Evolutionary conservation across 2,888 invertebrate genomes (phyloP), one percentile per base, ranked within the genome.

Genomic region (Dicyrtoma fusca): DNA sequence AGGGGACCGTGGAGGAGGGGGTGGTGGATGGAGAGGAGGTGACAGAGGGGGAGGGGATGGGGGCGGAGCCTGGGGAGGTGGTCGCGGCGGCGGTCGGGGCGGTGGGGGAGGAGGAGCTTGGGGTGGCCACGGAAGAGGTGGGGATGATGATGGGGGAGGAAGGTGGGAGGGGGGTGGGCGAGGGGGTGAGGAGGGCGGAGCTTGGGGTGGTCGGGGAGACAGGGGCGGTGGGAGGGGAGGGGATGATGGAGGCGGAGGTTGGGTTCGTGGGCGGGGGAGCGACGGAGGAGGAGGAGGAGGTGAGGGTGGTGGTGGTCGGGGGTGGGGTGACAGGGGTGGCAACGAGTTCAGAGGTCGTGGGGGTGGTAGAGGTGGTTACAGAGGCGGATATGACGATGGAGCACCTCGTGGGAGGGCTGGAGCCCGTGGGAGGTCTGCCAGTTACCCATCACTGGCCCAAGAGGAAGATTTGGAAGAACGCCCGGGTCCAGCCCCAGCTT

Each of bases 161-260:
- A 26, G 14, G 6, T 26, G 26, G 14, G 10, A 26, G 21, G 44
- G 34, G 1, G 2, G 49, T 8, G 17, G 21, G 8, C 17, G 63
- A 2, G 44, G 44, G 4, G 4, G 34, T 3, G 34, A 8, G 3
- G 34, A 8, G 8, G 34, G 55, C 26, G 26, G 21, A 5, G 10
- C 49, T 11, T 42, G 44, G 21, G 19, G 25, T 21, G 69, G 51
- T 53, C 2, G 25, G 8, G 61, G 21, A 10, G 61, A 72, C 71
- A 62, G 77, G 74, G 19, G 42, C 64, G 57, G 69, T 63, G 17
- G 69, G 69, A 17, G 68, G 53, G 63, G 34, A 34, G 34, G 34
- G 8, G 34, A 34, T 34, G 34, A 34, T 8, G 34, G 25, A 6
- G 23, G 49, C 23, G 45, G 44, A 57, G 42, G 42, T 21, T 49